Conservation (phyloP, 2,888 invertebrate species). For the Slavum lentiscoides region DNA sequence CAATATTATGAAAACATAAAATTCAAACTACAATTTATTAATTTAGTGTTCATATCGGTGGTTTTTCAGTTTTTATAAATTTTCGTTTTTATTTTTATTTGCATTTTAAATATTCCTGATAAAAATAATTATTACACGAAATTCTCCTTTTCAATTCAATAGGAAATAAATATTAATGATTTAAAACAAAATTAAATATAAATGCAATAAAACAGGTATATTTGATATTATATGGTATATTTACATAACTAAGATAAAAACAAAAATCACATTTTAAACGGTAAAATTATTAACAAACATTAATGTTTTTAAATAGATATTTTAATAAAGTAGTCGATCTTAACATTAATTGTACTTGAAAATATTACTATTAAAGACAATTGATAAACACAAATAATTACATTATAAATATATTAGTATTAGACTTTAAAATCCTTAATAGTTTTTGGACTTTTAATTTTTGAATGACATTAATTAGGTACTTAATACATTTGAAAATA, state of each 20-base stretch:
- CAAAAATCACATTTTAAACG: constrained; percentile 21
- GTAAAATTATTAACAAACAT: constrained; percentile 26
- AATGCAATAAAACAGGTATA: constrained; percentile 4
- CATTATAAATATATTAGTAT: constrained; percentile 13
- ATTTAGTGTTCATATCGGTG: too few relatives aligned
- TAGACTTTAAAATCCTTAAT: constrained; percentile 33
- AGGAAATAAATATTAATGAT: not conserved
- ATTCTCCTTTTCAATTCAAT: not conserved
- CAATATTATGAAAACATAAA: too few relatives aligned
- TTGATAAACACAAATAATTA: constrained; percentile 27
- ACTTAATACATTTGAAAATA: constrained; percentile 48
- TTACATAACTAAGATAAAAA: constrained; percentile 31
- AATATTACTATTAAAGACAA: constrained; percentile 17
- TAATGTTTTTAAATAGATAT: constrained; percentile 3
- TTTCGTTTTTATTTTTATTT: too few relatives aligned
- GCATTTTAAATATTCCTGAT: not conserved
- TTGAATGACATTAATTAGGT: constrained; percentile 26
- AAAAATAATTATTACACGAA: not conserved
- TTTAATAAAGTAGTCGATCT: constrained; percentile 11
- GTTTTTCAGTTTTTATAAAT: too few relatives aligned
- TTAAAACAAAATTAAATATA: not conserved
- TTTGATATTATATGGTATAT: not conserved
- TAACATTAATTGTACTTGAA: constrained; percentile 14
- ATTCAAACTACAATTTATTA: too few relatives aligned
- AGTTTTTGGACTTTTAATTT: constrained; percentile 25